Percentiles rank a stretch among this genome's conserved stretches.
Conservation (phyloP, 2,888 invertebrate species). For the Pyralis farinalis region DNA sequence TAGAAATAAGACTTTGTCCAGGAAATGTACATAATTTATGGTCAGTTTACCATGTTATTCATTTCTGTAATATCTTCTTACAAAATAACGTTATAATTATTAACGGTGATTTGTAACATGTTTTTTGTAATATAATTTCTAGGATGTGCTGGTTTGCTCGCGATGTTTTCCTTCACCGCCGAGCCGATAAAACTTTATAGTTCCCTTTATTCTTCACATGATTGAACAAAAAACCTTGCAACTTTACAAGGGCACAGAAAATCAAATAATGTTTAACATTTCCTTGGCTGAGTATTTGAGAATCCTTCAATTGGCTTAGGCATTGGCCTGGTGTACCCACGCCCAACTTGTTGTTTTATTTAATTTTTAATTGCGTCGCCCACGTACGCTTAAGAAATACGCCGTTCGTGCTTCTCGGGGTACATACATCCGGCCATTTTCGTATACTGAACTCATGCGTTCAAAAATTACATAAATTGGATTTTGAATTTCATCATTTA, state of each 20-base stretch:
- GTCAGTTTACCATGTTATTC: too few relatives aligned
- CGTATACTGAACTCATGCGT: constrained; percentile 12
- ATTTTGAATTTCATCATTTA: too few relatives aligned
- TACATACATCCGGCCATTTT: constrained; percentile 27
- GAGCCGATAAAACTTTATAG: too few relatives aligned
- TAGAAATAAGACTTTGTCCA: constrained; percentile 1
- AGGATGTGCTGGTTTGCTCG: too few relatives aligned
- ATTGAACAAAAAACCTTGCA: too few relatives aligned
- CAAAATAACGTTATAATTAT: too few relatives aligned
- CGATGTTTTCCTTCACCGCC: too few relatives aligned
- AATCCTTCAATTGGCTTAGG: constrained; percentile 10
- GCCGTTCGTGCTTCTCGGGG: constrained; percentile 11
- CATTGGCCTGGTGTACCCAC: constrained; percentile 7
- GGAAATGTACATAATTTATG: too few relatives aligned
- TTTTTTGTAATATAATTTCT: too few relatives aligned
- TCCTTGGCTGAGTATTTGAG: constrained; percentile 12
- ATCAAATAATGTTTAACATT: constrained; percentile 7
- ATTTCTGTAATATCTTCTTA: too few relatives aligned
- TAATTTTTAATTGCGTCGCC: constrained; percentile 68
- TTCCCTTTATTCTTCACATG: too few relatives aligned
- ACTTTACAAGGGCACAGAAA: neutral
- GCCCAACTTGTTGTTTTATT: constrained; percentile 46
- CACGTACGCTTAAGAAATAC: constrained; percentile 33
- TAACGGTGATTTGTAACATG: too few relatives aligned
- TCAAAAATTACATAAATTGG: constrained; percentile 13